These are phyloP conservation scores for Edolisoma coerulescens DNA, from an alignment of 2,113 vertebrate genomes.

Conservation along the genomic window DNA sequence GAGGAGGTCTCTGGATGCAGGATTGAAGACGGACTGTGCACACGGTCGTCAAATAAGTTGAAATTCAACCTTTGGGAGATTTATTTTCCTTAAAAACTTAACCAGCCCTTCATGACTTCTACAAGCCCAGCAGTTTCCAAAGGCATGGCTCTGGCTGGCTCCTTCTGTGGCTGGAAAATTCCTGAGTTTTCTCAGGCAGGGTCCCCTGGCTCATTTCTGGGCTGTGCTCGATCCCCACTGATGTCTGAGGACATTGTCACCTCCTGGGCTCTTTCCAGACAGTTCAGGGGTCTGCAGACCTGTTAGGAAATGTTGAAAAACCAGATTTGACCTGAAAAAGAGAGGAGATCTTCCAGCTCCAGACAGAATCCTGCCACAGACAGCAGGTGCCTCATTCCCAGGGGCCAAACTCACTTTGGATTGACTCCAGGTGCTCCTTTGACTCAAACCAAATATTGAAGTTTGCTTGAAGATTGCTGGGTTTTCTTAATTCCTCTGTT, in stretches of 20 bases:
- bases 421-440: background rate
- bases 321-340: background rate
- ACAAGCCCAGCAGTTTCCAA: background rate
- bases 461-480: background rate
- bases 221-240: background rate
- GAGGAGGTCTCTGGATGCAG: too few species aligned
- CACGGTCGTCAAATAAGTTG: background rate
- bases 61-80: background rate
- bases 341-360: background rate
- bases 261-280: background rate
- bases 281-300: background rate
- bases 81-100: background rate
- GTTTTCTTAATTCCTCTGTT: background rate
- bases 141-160: background rate
- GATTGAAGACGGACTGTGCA: background rate
- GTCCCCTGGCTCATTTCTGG: background rate
- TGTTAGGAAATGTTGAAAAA: background rate
- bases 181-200: background rate
- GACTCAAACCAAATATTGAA: background rate
- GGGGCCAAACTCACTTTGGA: background rate
- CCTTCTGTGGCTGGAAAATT: background rate
- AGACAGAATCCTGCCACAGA: background rate
- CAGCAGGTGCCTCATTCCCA: background rate
- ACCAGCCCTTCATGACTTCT: background rate
- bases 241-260: background rate